Evolutionary conservation across 2,113 vertebrate species (phyloP).

Genomic region (Pelecanoides urinatrix): DNA sequence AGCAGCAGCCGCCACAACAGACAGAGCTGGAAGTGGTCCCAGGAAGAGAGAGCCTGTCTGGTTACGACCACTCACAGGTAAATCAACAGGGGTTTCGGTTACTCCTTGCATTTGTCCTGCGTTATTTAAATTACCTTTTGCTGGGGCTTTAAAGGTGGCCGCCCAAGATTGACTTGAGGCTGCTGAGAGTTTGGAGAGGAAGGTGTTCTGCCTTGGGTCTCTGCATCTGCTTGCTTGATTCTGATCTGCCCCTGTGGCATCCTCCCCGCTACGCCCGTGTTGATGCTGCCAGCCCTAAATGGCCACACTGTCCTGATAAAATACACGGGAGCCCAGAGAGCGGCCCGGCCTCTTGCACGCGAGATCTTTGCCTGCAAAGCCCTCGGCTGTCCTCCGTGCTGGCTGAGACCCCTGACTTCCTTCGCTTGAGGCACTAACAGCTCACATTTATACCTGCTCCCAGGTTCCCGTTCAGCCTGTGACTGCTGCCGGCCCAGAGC

Average conservation of each 20-base stretch:
- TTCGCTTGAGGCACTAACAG: fast-evolving
- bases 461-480: slow-evolving; percentile 85
- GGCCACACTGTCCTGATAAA: fast-evolving
- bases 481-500: slow-evolving; percentile 74
- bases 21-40: slow-evolving; percentile 84
- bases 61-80: slow-evolving; percentile 82
- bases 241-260: neutral
- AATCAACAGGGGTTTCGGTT: fast-evolving
- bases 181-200: neutral
- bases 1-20: slow-evolving; percentile 82
- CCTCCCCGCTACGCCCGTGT: fast-evolving
- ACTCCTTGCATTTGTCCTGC: neutral
- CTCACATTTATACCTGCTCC: neutral
- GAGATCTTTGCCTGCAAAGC: neutral
- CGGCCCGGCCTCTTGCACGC: neutral
- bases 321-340: neutral
- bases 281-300: neutral
- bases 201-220: neutral
- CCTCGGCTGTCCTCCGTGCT: neutral
- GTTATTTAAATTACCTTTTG: neutral
- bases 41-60: slow-evolving; percentile 77
- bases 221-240: neutral
- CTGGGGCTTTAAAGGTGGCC: too few species aligned
- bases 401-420: neutral
- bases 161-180: neutral